Base-by-base conservation (phyloP, 2,113 vertebrate species). In the Cnemophilus loriae region DNA sequence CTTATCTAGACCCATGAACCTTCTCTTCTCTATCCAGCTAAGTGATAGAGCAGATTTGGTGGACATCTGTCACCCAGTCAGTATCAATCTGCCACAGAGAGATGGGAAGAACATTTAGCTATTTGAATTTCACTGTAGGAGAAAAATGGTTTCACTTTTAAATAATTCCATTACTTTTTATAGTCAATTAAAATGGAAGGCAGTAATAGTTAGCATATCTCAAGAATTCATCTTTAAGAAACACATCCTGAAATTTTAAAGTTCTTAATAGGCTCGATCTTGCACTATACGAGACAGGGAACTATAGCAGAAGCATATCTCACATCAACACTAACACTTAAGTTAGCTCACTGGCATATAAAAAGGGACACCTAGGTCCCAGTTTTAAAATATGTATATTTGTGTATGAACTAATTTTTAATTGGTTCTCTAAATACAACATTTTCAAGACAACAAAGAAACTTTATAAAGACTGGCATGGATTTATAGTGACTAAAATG, bases 111-210 rank as follows among this genome's bases (percentile, higher is more conserved):
- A 56, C 69, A 92, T 75, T 80, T 37, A 81, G 50, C 22, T 53
- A 47, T 84, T 59, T 82, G 42, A 92, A 82, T 70, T 85, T 16
- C 11, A 47, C 8, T 33, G 33, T 11, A 71, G 57, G 44, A 78
- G 69, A 93, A 93, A 87, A 94, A 95, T 59, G 16, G 11, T 55
- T 91, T 37, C 6, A 35, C 33, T 75, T 87, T 74, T 79, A 84
- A 89, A 95, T 60, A 93, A 93, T 52, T 81, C 35, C 12, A 59
- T 71, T 84, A 82, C 7, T 50, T 91, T 94, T 93, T 75, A 92
- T 60, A 68, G 52, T 13, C 44, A 93, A 73, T 88, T 92, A 90
- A 88, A 93, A 68, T 56, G 19, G 33, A 84, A 87, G 42, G 15
- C 21, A 57, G 23, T 71, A 75, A 84, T 47, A 84, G 56, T 50